These are phyloP conservation scores for Ophraella communa DNA, from an alignment of 2,888 invertebrate genomes.

Conservation along the genomic window DNA sequence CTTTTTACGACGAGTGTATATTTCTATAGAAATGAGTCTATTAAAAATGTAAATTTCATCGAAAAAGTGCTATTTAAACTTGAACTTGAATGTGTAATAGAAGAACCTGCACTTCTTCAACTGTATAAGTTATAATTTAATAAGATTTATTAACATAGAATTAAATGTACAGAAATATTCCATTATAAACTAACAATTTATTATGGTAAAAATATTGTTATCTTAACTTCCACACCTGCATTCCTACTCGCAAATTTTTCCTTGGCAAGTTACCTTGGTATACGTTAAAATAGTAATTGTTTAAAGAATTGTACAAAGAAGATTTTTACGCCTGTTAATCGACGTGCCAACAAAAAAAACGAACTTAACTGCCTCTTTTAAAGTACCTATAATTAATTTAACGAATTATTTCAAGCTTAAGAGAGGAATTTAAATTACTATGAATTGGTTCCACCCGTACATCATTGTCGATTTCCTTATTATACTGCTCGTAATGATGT, in stretches of 20 bases:
- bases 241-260: slow-evolving; percentile 13
- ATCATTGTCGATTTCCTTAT: slow-evolving; percentile 13
- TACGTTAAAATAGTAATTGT: slow-evolving; percentile 3
- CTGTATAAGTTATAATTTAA: no score
- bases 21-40: no score
- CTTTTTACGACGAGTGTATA: no score
- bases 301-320: slow-evolving; percentile 7
- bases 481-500: background rate
- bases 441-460: slow-evolving; percentile 11
- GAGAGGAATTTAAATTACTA: slow-evolving; percentile 7
- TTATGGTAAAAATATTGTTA: background rate
- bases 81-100: no score
- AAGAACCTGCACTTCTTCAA: no score
- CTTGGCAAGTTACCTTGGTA: slow-evolving; percentile 20
- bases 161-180: background rate
- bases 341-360: slow-evolving; percentile 11
- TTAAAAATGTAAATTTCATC: no score
- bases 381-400: background rate
- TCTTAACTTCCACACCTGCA: slow-evolving; percentile 4
- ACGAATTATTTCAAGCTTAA: slow-evolving; percentile 7
- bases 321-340: slow-evolving; percentile 4
- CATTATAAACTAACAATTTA: background rate
- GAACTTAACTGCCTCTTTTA: background rate
- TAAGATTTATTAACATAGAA: no score
- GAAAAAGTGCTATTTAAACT: no score